Base-by-base conservation (phyloP, 2,113 vertebrate species). In the Oreochromis aureus region DNA sequence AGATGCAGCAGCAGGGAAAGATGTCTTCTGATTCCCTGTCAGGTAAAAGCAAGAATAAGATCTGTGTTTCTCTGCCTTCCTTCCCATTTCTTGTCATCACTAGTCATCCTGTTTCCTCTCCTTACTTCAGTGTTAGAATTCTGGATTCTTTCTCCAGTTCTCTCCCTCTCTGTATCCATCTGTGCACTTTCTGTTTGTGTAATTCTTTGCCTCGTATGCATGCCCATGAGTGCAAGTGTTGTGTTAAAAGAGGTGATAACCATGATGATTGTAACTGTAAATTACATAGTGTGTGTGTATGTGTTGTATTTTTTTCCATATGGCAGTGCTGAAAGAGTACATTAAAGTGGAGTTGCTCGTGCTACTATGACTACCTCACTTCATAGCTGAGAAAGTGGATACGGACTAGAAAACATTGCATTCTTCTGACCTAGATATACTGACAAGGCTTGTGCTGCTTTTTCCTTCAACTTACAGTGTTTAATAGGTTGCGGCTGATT, bases 1-100 rank as follows among this genome's bases (percentile, higher is more conserved):
- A 91, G 93, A 96, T 95, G 96, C 95, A 96, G 90, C 93, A 91
- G 71, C 94, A 92, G 71, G 93, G 92, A 69, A 91, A 83, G 81
- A 86, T 94, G 85, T 87, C 92, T 87, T 91, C 91, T 58, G 89
- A 95, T 88, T 87, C 90, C 87, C 81, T 94, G 59, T 90, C 94
- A 95, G 96, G 96, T 96, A 95, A 95, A 89, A 56, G 19, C 81
- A 87, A 80, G 89, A 36, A 63, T 24, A 7, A 34, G 13, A 86
- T 30, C 44, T 39, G 58, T 56, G 18, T 59, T 22, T 82, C 19
- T 78, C 36, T 86, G 46, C 69, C 69, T 85, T 80, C 54, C 36
- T 39, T 85, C 44, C 32, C n/a, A 79, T 79, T 73, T 41, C 32
- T 71, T 86, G 54, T 39, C 78, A 87, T 87, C 83, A 71, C 66